Evolutionary conservation across 2,888 invertebrate genomes (phyloP).

Genomic region (Drosophila gaucha): DNA sequence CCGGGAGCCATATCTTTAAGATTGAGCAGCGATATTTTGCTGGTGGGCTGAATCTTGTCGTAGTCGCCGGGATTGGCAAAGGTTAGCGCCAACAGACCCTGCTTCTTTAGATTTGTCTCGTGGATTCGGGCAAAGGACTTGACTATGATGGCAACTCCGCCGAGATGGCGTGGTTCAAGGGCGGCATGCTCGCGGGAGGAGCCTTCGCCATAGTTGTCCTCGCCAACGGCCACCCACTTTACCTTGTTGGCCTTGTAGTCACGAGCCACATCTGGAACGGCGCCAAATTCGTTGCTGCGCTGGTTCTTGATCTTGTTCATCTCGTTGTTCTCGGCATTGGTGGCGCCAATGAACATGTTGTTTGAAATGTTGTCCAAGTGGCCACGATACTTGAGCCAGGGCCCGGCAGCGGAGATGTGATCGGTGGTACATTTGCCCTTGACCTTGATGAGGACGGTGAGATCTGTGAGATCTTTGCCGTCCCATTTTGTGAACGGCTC

Average conservation of each 20-base stretch:
- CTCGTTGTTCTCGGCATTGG: slow-evolving; percentile 93
- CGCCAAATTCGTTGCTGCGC: slow-evolving; percentile 92
- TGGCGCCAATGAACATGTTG: slow-evolving; percentile 98
- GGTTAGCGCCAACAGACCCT: slow-evolving; percentile 97
- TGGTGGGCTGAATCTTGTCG: slow-evolving; percentile 96
- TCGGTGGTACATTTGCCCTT: slow-evolving; percentile 99
- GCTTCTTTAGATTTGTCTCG: slow-evolving; percentile 99
- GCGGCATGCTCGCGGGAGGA: slow-evolving; percentile 99
- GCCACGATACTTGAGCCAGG: slow-evolving; percentile 99
- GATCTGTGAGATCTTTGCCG: slow-evolving; percentile 95
- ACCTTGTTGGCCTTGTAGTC: slow-evolving; percentile 95
- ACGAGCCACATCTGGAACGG: slow-evolving; percentile 97
- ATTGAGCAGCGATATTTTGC: slow-evolving; percentile 91
- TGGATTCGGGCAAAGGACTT: slow-evolving; percentile 99
- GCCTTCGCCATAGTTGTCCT: slow-evolving; percentile 95
- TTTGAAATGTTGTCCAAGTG: slow-evolving; percentile 99
- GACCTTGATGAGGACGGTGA: slow-evolving; percentile 97
- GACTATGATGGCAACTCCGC: slow-evolving; percentile 98
- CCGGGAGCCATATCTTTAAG: slow-evolving; percentile 95
- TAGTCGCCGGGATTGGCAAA: slow-evolving; percentile 97
- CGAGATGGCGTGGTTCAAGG: slow-evolving; percentile 97
- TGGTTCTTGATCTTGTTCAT: slow-evolving; percentile 98
- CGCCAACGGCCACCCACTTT: slow-evolving; percentile 95
- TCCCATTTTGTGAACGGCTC: slow-evolving; percentile 97
- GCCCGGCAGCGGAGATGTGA: slow-evolving; percentile 99